phyloP scores from a whole-genome alignment of 1,140 invertebrate species.

The Periplaneta americana region DNA sequence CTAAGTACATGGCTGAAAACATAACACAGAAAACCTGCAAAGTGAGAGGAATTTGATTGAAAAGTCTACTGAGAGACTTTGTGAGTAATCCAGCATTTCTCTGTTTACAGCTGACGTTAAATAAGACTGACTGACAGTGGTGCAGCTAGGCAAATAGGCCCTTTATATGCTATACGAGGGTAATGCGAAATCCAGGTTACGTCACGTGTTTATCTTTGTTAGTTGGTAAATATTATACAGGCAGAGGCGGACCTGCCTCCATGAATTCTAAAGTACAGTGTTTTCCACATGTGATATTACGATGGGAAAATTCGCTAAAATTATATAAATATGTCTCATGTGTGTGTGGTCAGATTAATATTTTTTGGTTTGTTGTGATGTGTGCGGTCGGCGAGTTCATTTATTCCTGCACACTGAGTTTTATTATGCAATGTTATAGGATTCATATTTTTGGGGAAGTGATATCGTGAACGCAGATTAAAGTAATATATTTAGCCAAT shows the following conservation, averaged over 20 bases:
- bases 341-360: too few species aligned
- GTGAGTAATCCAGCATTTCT: neutral
- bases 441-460: neutral
- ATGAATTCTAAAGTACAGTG: neutral
- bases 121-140: neutral
- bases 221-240: neutral
- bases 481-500: neutral
- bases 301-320: neutral
- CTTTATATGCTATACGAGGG: neutral
- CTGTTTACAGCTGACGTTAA: neutral
- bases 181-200: neutral
- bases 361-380: neutral
- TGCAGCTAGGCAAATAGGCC: neutral
- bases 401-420: neutral
- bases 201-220: neutral
- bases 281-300: neutral
- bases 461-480: neutral
- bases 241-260: neutral
- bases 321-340: neutral
- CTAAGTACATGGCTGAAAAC: too few species aligned
- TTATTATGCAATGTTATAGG: neutral
- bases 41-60: too few species aligned
- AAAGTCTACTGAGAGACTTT: too few species aligned
- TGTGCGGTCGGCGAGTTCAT: neutral
- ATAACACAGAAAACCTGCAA: too few species aligned